A percentile compares a stretch with the other conserved stretches of the same genome.
Evolutionary conservation across 2,113 vertebrate species (phyloP).

Genomic region (Cervus canadensis): DNA sequence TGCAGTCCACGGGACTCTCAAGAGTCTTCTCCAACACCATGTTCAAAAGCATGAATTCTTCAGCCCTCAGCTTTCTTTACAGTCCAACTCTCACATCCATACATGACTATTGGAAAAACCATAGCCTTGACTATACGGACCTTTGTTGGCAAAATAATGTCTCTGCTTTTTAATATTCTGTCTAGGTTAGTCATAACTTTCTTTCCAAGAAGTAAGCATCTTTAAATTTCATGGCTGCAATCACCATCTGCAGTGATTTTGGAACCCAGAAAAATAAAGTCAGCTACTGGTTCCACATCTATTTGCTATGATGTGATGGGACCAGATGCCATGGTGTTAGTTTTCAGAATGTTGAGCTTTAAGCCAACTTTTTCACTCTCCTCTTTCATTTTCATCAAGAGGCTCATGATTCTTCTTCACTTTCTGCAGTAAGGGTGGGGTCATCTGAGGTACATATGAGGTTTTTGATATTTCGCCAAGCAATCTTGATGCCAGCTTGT

Average conservation of each 20-base stretch:
- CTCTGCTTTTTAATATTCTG: background rate
- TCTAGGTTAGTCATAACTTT: background rate
- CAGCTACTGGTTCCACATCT: background rate
- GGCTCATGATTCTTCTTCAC: background rate
- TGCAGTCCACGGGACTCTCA: background rate
- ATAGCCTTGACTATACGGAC: background rate
- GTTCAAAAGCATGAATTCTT: background rate
- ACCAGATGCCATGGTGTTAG: background rate
- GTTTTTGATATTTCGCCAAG: background rate
- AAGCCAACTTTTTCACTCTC: background rate
- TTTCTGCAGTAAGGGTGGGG: background rate
- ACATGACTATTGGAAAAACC: background rate
- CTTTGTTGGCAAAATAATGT: background rate
- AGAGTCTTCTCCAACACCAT: background rate
- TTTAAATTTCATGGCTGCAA: background rate
- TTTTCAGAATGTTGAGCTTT: background rate
- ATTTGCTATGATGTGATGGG: background rate
- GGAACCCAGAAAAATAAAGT: background rate
- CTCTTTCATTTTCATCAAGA: background rate
- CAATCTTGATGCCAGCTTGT: background rate
- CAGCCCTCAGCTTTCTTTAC: background rate
- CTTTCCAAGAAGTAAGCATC: background rate
- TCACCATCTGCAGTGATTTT: background rate
- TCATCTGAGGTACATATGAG: background rate
- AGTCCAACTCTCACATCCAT: background rate